phyloP scores from a whole-genome alignment of 2,888 invertebrate genomes.

The Eristalis intricaria region DNA sequence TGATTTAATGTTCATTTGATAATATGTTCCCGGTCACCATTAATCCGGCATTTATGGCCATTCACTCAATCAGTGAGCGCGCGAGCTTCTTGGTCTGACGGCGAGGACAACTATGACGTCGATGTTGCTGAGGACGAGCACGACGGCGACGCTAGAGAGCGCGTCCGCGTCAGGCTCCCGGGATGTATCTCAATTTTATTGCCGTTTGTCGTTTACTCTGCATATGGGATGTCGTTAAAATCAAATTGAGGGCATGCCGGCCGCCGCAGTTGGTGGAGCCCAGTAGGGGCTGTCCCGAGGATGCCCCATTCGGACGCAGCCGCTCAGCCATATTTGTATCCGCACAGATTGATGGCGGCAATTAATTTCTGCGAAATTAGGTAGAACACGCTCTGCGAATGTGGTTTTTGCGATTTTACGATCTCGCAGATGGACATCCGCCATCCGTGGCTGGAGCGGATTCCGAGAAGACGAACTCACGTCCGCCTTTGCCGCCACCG shows the following conservation, averaged over 20 bases:
- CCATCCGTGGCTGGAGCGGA: neutral
- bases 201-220: conserved; percentile 58
- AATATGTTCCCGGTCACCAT: conserved; percentile 71
- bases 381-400: conserved; percentile 60
- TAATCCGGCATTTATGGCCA: conserved; percentile 58
- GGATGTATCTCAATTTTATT: conserved; percentile 56
- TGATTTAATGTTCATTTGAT: conserved; percentile 66
- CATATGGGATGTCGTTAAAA: conserved; percentile 50
- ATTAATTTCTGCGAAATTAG: conserved; percentile 70
- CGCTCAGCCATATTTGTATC: conserved; percentile 57
- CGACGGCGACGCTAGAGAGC: neutral
- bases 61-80: conserved; percentile 57
- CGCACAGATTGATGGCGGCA: conserved; percentile 62
- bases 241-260: conserved; percentile 9
- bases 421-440: conserved; percentile 16
- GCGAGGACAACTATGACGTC: neutral
- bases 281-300: conserved; percentile 30
- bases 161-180: conserved; percentile 45
- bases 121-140: neutral
- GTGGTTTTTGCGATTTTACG: conserved; percentile 54
- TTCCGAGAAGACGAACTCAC: conserved; percentile 48
- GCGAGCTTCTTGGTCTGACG: neutral
- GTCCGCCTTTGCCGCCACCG: neutral
- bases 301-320: conserved; percentile 17
- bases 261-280: conserved; percentile 19